Evolutionary conservation across 2,888 invertebrate genomes (phyloP).

Genomic region (Amphipoea oculea): DNA sequence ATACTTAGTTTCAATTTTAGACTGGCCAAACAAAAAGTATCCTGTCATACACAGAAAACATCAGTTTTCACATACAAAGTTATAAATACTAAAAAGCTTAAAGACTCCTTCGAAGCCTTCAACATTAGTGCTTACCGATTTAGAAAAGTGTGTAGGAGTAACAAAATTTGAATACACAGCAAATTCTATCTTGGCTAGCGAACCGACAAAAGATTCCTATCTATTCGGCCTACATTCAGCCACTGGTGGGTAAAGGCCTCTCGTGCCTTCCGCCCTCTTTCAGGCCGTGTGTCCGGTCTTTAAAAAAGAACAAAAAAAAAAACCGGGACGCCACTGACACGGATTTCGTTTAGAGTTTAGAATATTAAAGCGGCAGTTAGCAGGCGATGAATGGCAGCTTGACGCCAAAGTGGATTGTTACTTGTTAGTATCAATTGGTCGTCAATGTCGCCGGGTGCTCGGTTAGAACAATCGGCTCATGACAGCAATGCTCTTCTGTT

Average conservation of each 20-base stretch:
- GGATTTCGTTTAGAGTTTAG: constrained; percentile 42
- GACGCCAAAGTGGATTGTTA: constrained; percentile 56
- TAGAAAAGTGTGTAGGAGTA: constrained; percentile 14
- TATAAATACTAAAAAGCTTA: background rate
- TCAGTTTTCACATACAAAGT: constrained; percentile 8
- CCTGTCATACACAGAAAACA: background rate
- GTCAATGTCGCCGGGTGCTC: constrained; percentile 42
- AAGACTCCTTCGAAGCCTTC: background rate
- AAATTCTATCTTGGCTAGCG: constrained; percentile 45
- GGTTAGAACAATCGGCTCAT: constrained; percentile 45
- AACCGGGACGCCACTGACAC: constrained; percentile 49
- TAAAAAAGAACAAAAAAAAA: constrained; percentile 48
- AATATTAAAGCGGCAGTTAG: constrained; percentile 41
- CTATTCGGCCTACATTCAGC: constrained; percentile 56
- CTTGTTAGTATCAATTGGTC: constrained; percentile 57
- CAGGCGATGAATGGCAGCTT: constrained; percentile 39
- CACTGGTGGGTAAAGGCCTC: constrained; percentile 42
- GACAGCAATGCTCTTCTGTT: constrained; percentile 27
- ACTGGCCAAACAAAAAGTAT: background rate
- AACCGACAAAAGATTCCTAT: constrained; percentile 55
- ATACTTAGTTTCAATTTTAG: background rate
- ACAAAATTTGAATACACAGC: constrained; percentile 24
- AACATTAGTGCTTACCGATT: background rate
- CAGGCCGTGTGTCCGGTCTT: constrained; percentile 49
- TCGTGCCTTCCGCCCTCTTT: constrained; percentile 52